Evolutionary conservation across 1,140 invertebrate genomes (phyloP), one percentile per base, ranked within the genome.

Genomic region (Alviniconcha marisindica): DNA sequence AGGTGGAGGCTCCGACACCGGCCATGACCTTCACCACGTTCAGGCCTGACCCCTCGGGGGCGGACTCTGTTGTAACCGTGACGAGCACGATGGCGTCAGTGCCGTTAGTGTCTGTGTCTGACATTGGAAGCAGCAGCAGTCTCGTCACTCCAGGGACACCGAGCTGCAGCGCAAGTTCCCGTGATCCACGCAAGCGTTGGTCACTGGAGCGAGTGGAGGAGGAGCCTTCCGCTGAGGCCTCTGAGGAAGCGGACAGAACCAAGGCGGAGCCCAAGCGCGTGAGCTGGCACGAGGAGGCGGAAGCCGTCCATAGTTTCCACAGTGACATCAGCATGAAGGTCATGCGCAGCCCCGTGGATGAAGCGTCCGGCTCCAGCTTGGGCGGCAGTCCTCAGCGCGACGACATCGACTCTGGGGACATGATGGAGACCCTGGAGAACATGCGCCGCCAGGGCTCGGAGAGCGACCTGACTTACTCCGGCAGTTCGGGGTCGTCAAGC

Each of bases 281-380:
- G 1, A 89, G 88, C 78, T 89, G 88, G 81, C 88, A 89, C 81
- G 88, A 88, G 56, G 88, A 87, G 38, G 56, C 80, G 33, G 85
- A 87, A 44, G 31, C 74, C 38, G 60, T 73, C 40, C 83, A 87
- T 31, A 85, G 86, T 60, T 87, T 78, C 71, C 84, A 83, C 60
- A 87, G 86, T 51, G 86, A 87, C 44, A 66, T 87, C 15, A 85
- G 86, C 63, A 81, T 85, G 81, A 77, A 74, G 21, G 86, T 84
- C 5, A 74, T 85, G 79, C 69, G 82, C 0, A 87, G 86, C 63
- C 86, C 86, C 4, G 74, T 85, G 69, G 87, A 87, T 31, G 87
- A 88, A n/a, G 78, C 48, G 10, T 84, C 87, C 28, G 40, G 80
- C 44, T 84, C 86, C 48, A 85, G 83, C 44, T 48, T 88, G 10